Base-by-base conservation (phyloP, 2,113 vertebrate genomes). In the Pholis gunnellus region DNA sequence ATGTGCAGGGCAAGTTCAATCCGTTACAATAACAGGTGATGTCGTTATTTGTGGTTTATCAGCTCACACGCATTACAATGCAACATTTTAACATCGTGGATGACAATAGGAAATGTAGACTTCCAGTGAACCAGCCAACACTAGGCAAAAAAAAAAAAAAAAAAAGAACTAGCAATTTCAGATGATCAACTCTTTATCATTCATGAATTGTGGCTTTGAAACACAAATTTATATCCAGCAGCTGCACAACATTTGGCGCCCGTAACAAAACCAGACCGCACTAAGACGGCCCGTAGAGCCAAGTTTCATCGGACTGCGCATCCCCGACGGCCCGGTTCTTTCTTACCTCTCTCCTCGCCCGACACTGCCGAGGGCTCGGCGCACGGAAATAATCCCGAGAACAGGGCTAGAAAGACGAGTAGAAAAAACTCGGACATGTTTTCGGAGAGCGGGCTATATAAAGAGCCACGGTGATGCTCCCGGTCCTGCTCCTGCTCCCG, bases 361-460 rank as follows among this genome's bases (percentile, higher is more conserved):
- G 87, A 89, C 74, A 90, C 91, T 15, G 94, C 87, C 91, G 95
- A 94, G 88, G 94, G 94, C 93, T 95, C 91, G 83, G 95, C 91
- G 89, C 94, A 87, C 86, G 96, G 95, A 93, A 96, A 94, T 97
- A 99, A 97, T 98, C 97, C 97, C 95, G 96, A 91, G 72, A 92
- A 96, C 87, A 98, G 94, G 90, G 94, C 91, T 80, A 97, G 94
- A 71, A 97, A 93, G 90, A 92, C 95, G 85, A 97, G 94, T 56
- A 99, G 94, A 42, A 97, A 93, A 68, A 97, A 94, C 86, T 96
- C 95, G 94, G 96, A 95, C 98, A 99, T 99, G 82, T 93, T 96
- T 94, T 92, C 92, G 88, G 93, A 92, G 92, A 93, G 94, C 94
- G 94, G 93, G 91, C 91, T 87, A 38, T 88, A 38, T 83, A 86